A percentile compares a stretch with the other conserved stretches of the same genome.
phyloP scores from a whole-genome alignment of 1,140 invertebrate genomes.

The Meloidogyne floridensis region DNA sequence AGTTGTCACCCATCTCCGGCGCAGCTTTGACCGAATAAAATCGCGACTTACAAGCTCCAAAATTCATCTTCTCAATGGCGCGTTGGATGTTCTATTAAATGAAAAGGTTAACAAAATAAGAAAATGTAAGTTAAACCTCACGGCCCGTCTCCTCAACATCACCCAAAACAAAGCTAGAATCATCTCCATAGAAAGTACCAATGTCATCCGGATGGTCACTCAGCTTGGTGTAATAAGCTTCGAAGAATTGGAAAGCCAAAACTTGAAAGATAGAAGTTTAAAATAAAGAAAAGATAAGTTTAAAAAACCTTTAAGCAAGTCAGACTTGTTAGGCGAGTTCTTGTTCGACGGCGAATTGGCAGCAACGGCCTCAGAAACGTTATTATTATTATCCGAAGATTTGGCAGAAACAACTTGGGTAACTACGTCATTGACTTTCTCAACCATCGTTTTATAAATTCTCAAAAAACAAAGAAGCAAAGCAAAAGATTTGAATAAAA shows the following conservation, averaged over 20 bases:
- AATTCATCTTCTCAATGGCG: constrained; percentile 33
- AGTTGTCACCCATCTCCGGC: constrained; percentile 8
- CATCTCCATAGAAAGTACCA: constrained; percentile 36
- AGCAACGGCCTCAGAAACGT: not conserved
- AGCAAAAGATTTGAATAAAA: not conserved
- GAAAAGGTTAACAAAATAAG: not conserved
- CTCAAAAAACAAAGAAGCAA: not conserved
- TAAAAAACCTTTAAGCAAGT: not conserved
- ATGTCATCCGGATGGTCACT: constrained; percentile 33
- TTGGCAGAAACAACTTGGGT: constrained; percentile 17
- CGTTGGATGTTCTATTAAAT: constrained; percentile 27
- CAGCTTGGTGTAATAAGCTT: constrained; percentile 28
- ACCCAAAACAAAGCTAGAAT: constrained; percentile 35
- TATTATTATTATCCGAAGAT: constrained; percentile 7
- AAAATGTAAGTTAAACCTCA: constrained; percentile 24
- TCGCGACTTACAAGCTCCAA: constrained; percentile 35
- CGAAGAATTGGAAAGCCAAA: constrained; percentile 31
- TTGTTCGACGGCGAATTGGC: constrained; percentile 7
- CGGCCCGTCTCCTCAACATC: constrained; percentile 35
- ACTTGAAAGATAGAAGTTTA: constrained; percentile 13
- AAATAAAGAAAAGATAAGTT: constrained; percentile 1
- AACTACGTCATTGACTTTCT: constrained; percentile 27
- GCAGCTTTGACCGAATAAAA: constrained; percentile 35
- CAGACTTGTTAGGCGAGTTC: constrained; percentile 13
- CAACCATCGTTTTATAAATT: constrained; percentile 15